phyloP scores from a whole-genome alignment of 2,888 invertebrate species.

The Escarpia spicata region DNA sequence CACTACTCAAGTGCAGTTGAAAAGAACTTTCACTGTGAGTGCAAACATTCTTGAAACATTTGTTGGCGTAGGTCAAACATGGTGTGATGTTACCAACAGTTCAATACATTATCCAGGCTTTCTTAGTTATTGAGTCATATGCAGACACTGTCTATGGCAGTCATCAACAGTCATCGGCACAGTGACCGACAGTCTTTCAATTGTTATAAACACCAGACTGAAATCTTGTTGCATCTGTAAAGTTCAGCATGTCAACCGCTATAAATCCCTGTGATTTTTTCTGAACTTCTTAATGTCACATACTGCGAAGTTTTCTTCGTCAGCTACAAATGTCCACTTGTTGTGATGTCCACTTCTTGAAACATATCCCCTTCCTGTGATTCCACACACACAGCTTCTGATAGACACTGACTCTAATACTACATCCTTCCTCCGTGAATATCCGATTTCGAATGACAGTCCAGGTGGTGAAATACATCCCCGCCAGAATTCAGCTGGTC shows the following conservation, averaged over 20 bases:
- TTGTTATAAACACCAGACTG: background rate
- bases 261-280: background rate
- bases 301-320: background rate
- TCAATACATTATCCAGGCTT: background rate
- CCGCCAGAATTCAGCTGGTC: background rate
- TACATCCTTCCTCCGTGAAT: background rate
- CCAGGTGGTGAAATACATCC: background rate
- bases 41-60: background rate
- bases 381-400: background rate
- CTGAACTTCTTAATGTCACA: background rate
- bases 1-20: background rate
- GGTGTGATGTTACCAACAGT: background rate
- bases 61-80: background rate
- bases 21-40: background rate
- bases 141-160: background rate
- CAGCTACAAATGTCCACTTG: background rate
- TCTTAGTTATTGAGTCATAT: background rate
- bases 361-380: background rate
- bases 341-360: background rate
- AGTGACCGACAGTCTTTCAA: background rate
- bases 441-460: background rate
- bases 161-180: background rate
- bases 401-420: background rate
- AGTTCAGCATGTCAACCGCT: background rate
- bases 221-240: background rate